Evolutionary conservation across 53 echinoderm and acorn worm species (phyloP).

Genomic region (Henricia sp.): DNA sequence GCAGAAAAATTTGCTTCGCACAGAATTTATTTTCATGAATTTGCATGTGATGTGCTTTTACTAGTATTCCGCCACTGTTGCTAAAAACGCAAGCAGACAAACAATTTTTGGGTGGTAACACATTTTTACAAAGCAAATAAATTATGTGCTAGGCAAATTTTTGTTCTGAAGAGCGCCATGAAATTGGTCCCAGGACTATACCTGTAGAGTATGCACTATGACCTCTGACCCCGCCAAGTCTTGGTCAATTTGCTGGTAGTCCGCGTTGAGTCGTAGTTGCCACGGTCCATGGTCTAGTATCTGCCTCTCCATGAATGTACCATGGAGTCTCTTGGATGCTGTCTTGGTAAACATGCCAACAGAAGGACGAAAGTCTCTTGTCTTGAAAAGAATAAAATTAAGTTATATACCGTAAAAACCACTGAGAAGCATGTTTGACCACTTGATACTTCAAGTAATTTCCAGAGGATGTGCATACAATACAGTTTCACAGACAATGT

Average conservation of each 20-base stretch:
- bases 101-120: no score
- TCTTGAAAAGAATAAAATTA: not conserved
- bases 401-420: not conserved
- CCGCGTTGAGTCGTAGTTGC: constrained; percentile 6
- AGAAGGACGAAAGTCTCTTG: not conserved
- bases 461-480: no score
- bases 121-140: no score
- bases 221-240: constrained; percentile 5
- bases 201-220: constrained; percentile 38
- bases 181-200: not conserved
- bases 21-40: no score
- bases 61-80: no score
- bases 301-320: constrained; percentile 59
- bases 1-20: no score
- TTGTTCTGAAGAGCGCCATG: no score
- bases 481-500: no score
- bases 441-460: no score
- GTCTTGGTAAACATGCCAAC: constrained; percentile 59
- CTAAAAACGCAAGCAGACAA: no score
- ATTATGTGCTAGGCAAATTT: no score
- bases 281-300: constrained; percentile 24
- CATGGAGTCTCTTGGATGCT: constrained; percentile 32
- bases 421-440: not conserved
- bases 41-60: no score
- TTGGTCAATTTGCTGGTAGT: constrained; percentile 6